These are phyloP conservation scores for Zoanthus sociatus DNA, from an alignment of 92 coral and sea anemone species.

Conservation along the genomic window DNA sequence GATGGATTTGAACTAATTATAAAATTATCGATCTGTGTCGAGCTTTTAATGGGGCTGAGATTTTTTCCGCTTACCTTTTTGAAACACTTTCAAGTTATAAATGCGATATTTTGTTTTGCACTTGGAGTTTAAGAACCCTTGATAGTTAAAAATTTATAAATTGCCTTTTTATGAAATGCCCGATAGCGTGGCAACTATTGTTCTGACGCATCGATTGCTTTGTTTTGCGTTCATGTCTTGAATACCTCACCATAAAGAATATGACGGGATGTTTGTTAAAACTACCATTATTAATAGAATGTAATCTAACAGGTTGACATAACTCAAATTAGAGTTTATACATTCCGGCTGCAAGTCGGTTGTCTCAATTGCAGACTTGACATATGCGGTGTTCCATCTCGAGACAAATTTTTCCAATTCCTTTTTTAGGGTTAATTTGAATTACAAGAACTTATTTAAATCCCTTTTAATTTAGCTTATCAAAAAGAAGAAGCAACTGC, in stretches of 20 bases:
- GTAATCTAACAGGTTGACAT: constrained; percentile 19
- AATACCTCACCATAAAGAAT: constrained; percentile 16
- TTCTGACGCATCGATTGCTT: constrained; percentile 31
- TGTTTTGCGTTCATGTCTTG: constrained; percentile 20
- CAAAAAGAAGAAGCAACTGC: neutral
- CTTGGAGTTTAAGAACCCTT: constrained; percentile 44
- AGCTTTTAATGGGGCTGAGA: neutral
- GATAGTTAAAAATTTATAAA: constrained; percentile 33
- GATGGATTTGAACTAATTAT: neutral
- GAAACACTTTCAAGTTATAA: constrained; percentile 47
- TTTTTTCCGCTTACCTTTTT: constrained; percentile 40
- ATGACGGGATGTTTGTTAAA: constrained; percentile 11
- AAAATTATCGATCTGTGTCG: neutral
- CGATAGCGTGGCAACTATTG: constrained; percentile 49
- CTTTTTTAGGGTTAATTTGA: neutral
- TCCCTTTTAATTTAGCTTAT: too few species aligned
- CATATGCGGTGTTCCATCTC: neutral
- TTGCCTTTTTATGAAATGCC: constrained; percentile 31
- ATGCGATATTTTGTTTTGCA: constrained; percentile 33
- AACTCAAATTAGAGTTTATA: neutral
- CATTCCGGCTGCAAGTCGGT: neutral
- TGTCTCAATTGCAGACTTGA: neutral
- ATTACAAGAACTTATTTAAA: neutral
- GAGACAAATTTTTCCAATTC: neutral
- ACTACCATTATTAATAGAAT: constrained; percentile 25